Base-by-base conservation (phyloP, 2,113 vertebrate species). In the Syrmaticus mikado region DNA sequence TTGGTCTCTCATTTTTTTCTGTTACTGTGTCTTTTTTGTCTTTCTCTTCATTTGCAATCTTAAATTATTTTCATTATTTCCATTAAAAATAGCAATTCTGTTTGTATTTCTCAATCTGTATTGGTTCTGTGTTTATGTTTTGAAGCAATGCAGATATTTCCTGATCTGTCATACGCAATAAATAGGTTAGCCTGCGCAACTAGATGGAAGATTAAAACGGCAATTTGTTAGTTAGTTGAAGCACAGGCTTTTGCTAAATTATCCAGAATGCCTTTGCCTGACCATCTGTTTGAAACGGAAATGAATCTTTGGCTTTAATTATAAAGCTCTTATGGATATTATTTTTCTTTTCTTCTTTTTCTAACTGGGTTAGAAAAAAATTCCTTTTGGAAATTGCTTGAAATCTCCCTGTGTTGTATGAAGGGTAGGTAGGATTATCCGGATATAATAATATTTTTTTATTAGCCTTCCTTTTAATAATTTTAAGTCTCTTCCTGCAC, bases 221-320 rank as follows among this genome's bases (percentile, higher is more conserved):
- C 86, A 91, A 81, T 92, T 90, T 94, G 94, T 93, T 84, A 93
- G 81, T 66, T 86, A 72, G 90, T 84, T 72, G 93, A 75, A 93
- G 83, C 90, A 71, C 82, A 78, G 66, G 83, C 80, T 96, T 96
- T 94, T 89, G 81, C 94, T 92, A 73, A 85, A 88, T 92, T 94
- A 93, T 85, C 77, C 84, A 85, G 21, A 87, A 87, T 92, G 83
- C 85, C 48, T 86, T 88, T 92, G 82, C 79, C 48, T 68, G 68
- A 45, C 93, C 89, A 97, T 94, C 84, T 95, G 85, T 92, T 91
- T 92, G 79, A 90, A 95, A 67, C 34, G 19, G 38, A 92, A 91
- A 91, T 76, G 55, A 94, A 85, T 90, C 66, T 85, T 95, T 52
- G 52, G 76, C 73, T 86, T 87, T 89, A 95, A 92, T 90, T 78